Conservation (phyloP, 2,797 vertebrate species). For the Eulemur coronatus region DNA sequence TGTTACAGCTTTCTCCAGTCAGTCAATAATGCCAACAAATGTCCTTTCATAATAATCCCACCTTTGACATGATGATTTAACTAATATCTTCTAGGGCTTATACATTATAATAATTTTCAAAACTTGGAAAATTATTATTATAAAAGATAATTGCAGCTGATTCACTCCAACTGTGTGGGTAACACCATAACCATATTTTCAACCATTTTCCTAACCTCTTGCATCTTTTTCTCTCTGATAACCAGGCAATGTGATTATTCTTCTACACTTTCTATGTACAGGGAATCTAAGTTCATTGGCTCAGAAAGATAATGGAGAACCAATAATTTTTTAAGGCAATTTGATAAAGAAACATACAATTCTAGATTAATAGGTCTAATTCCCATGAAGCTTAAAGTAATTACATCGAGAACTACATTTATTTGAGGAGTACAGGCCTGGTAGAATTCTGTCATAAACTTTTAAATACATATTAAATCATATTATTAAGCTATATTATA, state of each 20-base stretch:
- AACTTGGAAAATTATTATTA: neutral
- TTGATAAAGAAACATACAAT: constrained; percentile 37
- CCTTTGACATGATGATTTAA: constrained; percentile 3
- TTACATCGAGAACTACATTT: constrained; percentile 41
- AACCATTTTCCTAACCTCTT: neutral
- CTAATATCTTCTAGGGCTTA: neutral
- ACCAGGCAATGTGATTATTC: neutral
- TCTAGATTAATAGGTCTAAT: constrained; percentile 33
- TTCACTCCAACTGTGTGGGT: neutral
- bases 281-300: neutral
- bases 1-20: neutral
- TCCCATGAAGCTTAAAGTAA: constrained; percentile 26
- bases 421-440: neutral
- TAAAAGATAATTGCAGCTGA: neutral
- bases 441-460: neutral
- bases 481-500: constrained; percentile 27
- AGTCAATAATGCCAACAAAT: neutral
- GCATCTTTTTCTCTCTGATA: neutral
- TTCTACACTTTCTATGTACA: neutral
- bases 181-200: neutral
- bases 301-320: constrained; percentile 6
- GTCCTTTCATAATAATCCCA: neutral
- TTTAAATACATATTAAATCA: constrained; percentile 41
- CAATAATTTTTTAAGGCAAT: constrained; percentile 44
- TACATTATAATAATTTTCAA: neutral